Conservation (phyloP, 2,797 vertebrate species). For the Hirundo rustica region DNA sequence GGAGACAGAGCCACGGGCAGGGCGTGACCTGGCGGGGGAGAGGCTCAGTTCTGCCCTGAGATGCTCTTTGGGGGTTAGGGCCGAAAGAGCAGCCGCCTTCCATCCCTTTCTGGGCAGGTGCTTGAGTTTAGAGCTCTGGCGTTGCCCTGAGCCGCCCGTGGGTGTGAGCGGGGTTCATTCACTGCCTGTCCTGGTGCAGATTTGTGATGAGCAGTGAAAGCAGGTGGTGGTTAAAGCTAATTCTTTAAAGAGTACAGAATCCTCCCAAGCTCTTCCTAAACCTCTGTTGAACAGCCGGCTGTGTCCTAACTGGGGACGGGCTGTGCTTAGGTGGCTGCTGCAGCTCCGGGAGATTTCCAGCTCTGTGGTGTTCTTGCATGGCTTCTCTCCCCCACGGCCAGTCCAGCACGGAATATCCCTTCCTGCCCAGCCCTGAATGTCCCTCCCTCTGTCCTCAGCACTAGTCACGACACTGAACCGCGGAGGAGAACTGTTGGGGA, state of each 20-base stretch:
- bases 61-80: not conserved
- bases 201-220: not conserved
- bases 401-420: rapidly evolving
- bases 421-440: rapidly evolving
- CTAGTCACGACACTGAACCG: constrained; percentile 79
- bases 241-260: not conserved
- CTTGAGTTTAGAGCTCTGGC: rapidly evolving
- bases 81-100: not conserved
- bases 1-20: not conserved
- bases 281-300: not conserved
- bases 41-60: not conserved
- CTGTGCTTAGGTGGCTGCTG: not conserved
- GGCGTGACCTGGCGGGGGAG: rapidly evolving
- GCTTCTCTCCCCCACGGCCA: not conserved
- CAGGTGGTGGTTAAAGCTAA: not conserved
- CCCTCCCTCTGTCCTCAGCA: constrained; percentile 66
- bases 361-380: not conserved
- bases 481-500: constrained; percentile 78
- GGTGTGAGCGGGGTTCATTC: not conserved
- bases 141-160: rapidly evolving
- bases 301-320: not conserved
- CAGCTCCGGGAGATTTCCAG: not conserved
- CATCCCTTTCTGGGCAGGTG: not conserved
- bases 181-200: not conserved
- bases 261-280: not conserved